Evolutionary conservation across 2,888 invertebrate genomes (phyloP), one percentile per base, ranked within the genome.

Genomic region (Oasisia sp.): DNA sequence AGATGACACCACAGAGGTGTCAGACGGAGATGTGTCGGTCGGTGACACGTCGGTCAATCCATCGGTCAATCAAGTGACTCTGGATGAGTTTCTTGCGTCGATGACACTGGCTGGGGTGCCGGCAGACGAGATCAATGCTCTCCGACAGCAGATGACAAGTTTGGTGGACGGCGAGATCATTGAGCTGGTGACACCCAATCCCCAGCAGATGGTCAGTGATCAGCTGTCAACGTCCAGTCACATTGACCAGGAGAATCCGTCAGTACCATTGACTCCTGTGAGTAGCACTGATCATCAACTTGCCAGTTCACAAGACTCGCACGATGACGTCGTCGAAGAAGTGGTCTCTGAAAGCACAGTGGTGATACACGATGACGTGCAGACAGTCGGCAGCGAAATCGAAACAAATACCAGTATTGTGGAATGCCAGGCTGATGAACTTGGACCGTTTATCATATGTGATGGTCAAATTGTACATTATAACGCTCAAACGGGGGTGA

Each of bases 391-490:
- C 74, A 74, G 74, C 74, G 27, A 74, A 74, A 74, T n/a, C 27
- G 74, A 74, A 74, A 74, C 74, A 27, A 27, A 74, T 19, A 74
- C 19, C 74, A 74, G 74, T 74, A 74, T 74, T 74, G 74, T 74
- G 74, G 74, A 74, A 74, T 27, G 74, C 27, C 74, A 74, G n/a
- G 7, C 74, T 27, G 74, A 74, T 19, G 74, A 74, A 19, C 74
- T 74, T 74, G 74, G 74, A 74, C 74, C 74, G n/a, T 74, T 74
- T 74, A 19, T 74, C 19, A 74, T 74, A 74, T 74, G 74, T 74
- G 74, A 74, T 27, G 74, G 74, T 74, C 74, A 74, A 74, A 74
- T 74, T 74, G 74, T 74, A 74, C 74, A 74, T 74, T 74, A 74
- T n/a, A 19, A 74, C 27, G 27, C 74, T 74, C 74, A 74, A 19